phyloP scores from a whole-genome alignment of 1,140 invertebrate species.

The Drosophila pseudoananassae region DNA sequence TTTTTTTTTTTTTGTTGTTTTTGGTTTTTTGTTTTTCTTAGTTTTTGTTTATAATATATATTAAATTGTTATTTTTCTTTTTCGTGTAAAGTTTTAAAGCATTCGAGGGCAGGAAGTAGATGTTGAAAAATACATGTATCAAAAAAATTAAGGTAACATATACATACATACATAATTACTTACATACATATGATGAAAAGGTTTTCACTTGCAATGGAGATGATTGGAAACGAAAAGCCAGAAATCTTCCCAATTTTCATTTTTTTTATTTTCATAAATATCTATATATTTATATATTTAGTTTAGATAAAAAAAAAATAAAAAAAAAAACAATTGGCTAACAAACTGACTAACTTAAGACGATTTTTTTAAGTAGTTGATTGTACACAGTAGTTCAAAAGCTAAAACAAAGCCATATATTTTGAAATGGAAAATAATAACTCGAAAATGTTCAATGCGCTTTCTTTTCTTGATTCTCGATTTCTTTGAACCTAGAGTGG shows the following conservation, averaged over 20 bases:
- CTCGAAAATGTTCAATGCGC: constrained; percentile 24
- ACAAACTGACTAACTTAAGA: constrained; percentile 33
- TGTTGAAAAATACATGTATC: constrained; percentile 81
- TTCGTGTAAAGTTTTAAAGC: constrained; percentile 79
- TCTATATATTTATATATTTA: constrained; percentile 13
- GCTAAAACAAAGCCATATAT: constrained; percentile 26
- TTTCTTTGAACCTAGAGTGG: constrained; percentile 14
- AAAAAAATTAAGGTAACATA: constrained; percentile 76
- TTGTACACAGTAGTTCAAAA: constrained; percentile 41
- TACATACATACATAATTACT: constrained; percentile 52
- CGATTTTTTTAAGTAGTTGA: constrained; percentile 41
- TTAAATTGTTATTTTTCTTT: constrained; percentile 48
- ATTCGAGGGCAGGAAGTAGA: constrained; percentile 81
- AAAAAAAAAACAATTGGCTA: constrained; percentile 41
- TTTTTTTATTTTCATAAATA: constrained; percentile 15
- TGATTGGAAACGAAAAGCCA: constrained; percentile 35
- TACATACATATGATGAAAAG: constrained; percentile 48
- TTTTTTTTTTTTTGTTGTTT: constrained; percentile 32
- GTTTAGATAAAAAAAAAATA: constrained; percentile 6
- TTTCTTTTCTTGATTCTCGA: constrained; percentile 3
- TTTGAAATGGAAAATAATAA: constrained; percentile 9
- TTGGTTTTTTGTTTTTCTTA: constrained; percentile 25
- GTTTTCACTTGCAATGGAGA: constrained; percentile 40
- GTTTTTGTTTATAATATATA: constrained; percentile 50
- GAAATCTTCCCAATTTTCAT: constrained; percentile 28